A percentile compares a stretch with the other conserved stretches of the same genome.
These are phyloP conservation scores for Siphamia tubifer DNA, from an alignment of 2,113 vertebrate species.

Conservation along the genomic window DNA sequence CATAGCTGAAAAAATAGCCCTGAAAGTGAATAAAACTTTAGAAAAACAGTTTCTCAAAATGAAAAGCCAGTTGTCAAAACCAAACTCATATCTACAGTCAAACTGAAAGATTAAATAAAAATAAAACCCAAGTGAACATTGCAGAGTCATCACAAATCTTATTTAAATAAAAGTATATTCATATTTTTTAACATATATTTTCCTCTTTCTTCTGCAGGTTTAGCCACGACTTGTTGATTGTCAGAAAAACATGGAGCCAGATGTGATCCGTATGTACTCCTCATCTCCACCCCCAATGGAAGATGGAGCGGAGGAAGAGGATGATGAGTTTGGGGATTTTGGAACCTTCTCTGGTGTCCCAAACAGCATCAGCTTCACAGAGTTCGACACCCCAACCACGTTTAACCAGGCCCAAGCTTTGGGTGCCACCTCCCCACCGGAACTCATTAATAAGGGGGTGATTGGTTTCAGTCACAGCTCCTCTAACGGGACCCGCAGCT, in stretches of 20 bases:
- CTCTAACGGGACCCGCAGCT: conserved; percentile 72
- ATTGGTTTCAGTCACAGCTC: conserved; percentile 79
- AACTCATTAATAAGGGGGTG: conserved; percentile 76
- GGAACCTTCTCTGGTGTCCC: conserved; percentile 89
- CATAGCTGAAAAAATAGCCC: too few relatives aligned
- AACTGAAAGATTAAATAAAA: too few relatives aligned
- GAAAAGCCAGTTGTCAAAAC: too few relatives aligned
- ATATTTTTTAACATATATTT: not conserved
- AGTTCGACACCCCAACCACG: conserved; percentile 87
- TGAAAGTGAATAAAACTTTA: too few relatives aligned
- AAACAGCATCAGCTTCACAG: conserved; percentile 87
- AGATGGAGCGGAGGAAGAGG: conserved; percentile 89
- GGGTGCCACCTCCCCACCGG: conserved; percentile 75
- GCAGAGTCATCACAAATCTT: too few relatives aligned
- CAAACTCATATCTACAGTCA: too few relatives aligned
- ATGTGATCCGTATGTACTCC: conserved; percentile 93
- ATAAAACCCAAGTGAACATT: too few relatives aligned
- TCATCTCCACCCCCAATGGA: conserved; percentile 97
- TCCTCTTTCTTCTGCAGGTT: conserved; percentile 70
- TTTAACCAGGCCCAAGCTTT: conserved; percentile 73
- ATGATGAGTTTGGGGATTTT: conserved; percentile 94
- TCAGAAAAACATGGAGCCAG: conserved; percentile 90
- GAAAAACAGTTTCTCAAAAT: too few relatives aligned
- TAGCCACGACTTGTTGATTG: conserved; percentile 59
- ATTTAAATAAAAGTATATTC: too few relatives aligned